These are phyloP conservation scores for Leptoteleia sp. DNA, from an alignment of 1,140 invertebrate species.

Conservation along the genomic window DNA sequence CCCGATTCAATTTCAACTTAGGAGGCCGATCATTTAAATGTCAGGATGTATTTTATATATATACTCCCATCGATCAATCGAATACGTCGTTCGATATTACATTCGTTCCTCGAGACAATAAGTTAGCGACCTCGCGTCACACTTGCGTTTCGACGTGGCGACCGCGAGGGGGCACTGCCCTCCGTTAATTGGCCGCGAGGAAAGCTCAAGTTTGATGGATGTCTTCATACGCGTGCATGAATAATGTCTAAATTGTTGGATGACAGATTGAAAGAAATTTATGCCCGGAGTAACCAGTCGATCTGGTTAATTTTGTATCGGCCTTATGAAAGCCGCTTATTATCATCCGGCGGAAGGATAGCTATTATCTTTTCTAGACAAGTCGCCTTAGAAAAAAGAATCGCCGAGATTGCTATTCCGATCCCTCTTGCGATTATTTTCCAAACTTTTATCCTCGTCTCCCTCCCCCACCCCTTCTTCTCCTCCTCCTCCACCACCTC, in stretches of 20 bases:
- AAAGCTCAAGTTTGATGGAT: conserved; percentile 35
- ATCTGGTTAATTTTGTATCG: conserved; percentile 34
- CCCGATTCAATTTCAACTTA: no score
- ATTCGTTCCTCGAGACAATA: conserved; percentile 61
- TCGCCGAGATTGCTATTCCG: neutral
- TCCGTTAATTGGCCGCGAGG: conserved; percentile 48
- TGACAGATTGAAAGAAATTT: conserved; percentile 23
- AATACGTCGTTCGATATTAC: conserved; percentile 53
- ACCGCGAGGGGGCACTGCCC: conserved; percentile 20
- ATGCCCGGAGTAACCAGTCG: conserved; percentile 2
- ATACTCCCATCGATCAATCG: no score
- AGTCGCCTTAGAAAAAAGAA: neutral
- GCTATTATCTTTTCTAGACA: neutral
- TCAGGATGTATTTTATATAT: no score
- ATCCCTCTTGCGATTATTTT: no score
- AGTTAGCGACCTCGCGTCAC: conserved; percentile 43
- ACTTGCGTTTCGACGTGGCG: conserved; percentile 20
- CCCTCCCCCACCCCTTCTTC: no score
- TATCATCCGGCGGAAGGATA: neutral
- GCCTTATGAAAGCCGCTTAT: neutral
- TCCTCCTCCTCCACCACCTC: no score
- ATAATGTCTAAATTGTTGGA: conserved; percentile 36
- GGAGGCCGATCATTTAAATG: conserved; percentile 55
- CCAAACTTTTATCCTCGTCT: no score
- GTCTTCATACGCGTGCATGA: conserved; percentile 40